Evolutionary conservation across 2,797 vertebrate species (phyloP), one percentile per base, ranked within the genome.

Genomic region (Sparidentex hasta): DNA sequence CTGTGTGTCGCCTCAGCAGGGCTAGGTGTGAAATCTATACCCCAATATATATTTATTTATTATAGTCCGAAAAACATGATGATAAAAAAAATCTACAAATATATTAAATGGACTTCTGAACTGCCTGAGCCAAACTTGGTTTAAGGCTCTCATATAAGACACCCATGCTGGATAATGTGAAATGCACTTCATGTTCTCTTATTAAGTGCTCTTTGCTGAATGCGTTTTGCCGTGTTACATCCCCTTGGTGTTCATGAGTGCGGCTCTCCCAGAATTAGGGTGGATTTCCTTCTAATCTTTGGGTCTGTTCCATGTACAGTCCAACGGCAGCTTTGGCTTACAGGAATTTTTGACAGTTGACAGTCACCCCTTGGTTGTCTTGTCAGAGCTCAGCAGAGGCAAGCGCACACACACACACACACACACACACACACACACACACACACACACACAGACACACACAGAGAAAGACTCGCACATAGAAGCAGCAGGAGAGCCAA

Each of bases 281-380:
- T 52, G 25, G 21, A 62, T 79, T 89, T 87, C 29, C 12, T 59
- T 71, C 61, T 84, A 83, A 88, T 88, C 74, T 78, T 69, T 75
- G 74, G 74, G 51, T 88, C 88, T 62, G 71, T 52, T 79, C 64
- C 11, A 18, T 64, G 66, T 76, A 73, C 79, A 68, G 74, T 82
- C 69, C 59, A 82, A 81, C 23, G 7, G 77, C 71, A 48, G 84
- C 71, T 82, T 70, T 52, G 63, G 64, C 51, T 82, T 38, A 55
- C 57, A 75, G 69, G 83, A 70, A 69, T 86, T 64, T 84, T 33
- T 83, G 89, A 90, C 84, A 64, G 85, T 87, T 85, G 75, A 90
- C 85, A 83, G 82, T 91, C 79, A 85, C 80, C 84, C 67, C 78
- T 7, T 78, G 71, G 68, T 86, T 86, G 80, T 90, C 86, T 90